A percentile compares a stretch with the other conserved stretches of the same genome.
Conservation (phyloP, 2,797 vertebrate species). For the Hipposideros larvatus region DNA sequence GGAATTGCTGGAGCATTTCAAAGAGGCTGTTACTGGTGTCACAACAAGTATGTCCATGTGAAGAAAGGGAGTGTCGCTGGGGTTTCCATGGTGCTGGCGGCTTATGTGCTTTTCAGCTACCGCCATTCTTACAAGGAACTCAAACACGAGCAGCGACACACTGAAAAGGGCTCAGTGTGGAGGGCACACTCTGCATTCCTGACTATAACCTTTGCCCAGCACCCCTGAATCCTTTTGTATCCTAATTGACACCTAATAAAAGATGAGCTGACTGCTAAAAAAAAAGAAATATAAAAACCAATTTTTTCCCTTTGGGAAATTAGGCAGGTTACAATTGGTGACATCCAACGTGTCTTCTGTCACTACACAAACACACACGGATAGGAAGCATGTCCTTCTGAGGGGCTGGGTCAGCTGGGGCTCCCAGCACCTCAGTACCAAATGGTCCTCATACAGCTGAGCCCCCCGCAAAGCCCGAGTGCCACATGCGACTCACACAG, state of each 20-base stretch:
- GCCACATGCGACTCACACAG: neutral
- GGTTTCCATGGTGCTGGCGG: slow-evolving; percentile 92
- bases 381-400: neutral
- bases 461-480: neutral
- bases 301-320: neutral
- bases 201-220: too few relatives aligned
- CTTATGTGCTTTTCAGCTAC: slow-evolving; percentile 94
- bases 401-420: neutral
- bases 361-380: neutral
- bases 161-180: too few relatives aligned
- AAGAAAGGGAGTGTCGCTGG: slow-evolving; percentile 95
- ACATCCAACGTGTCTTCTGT: neutral
- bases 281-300: too few relatives aligned
- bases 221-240: too few relatives aligned
- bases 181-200: too few relatives aligned
- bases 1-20: too few relatives aligned
- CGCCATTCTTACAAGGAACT: slow-evolving; percentile 93
- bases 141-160: slow-evolving; percentile 70
- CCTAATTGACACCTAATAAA: too few relatives aligned
- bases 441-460: neutral
- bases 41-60: slow-evolving; percentile 96
- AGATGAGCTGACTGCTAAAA: too few relatives aligned
- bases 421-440: too few relatives aligned
- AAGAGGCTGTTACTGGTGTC: slow-evolving; percentile 92
- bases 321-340: neutral